Conservation (phyloP, 2,888 invertebrate species). For the Empis stercorea region DNA sequence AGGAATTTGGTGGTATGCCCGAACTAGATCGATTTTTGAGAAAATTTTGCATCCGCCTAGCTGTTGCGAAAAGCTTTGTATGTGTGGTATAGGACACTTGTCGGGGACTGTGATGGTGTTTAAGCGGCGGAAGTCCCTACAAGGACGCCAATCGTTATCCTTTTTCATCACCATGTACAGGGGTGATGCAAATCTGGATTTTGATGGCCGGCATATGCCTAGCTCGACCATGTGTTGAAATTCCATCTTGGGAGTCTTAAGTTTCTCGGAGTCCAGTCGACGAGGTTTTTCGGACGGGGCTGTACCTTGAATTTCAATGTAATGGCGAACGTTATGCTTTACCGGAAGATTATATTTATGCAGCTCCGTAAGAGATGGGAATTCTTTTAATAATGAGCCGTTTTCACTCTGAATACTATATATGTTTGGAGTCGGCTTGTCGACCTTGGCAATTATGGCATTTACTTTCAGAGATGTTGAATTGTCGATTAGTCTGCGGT, state of each 20-base stretch:
- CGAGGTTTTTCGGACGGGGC: background rate
- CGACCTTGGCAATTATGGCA: no score
- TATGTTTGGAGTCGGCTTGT: no score
- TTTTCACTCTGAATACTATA: no score
- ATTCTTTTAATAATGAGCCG: no score
- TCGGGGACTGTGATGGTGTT: background rate
- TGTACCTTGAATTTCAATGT: background rate
- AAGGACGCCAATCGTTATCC: background rate
- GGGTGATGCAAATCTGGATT: background rate
- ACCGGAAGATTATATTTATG: no score
- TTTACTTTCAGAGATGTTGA: background rate
- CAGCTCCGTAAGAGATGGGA: no score
- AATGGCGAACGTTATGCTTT: background rate
- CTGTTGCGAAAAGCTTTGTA: background rate
- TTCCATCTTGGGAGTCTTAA: background rate
- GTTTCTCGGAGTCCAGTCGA: background rate
- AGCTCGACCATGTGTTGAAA: background rate
- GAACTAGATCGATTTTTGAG: constrained; percentile 15
- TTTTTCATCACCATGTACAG: background rate
- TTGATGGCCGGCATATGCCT: background rate
- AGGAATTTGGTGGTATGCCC: constrained; percentile 17
- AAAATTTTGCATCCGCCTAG: constrained; percentile 14
- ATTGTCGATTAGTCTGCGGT: background rate
- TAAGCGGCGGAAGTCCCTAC: background rate
- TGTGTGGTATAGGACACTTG: background rate